These are phyloP conservation scores for Myripristis jacobus DNA, from an alignment of 2,797 vertebrate species.

Conservation along the genomic window DNA sequence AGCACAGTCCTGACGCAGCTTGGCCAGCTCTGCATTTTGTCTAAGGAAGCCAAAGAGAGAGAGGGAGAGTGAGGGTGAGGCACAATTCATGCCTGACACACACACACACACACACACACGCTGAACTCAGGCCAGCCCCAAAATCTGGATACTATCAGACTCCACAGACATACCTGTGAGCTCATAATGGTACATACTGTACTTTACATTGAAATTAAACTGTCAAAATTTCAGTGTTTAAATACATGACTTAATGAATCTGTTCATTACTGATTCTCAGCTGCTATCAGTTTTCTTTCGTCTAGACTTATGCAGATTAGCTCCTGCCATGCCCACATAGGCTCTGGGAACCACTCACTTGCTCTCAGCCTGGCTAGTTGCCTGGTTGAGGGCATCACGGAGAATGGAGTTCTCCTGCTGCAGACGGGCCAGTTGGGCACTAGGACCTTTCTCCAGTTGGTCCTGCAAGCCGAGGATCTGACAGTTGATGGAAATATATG, in stretches of 20 bases:
- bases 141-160: not conserved
- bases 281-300: not conserved
- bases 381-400: slow-evolving; percentile 95
- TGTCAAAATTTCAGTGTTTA: not conserved
- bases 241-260: not conserved
- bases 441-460: slow-evolving; percentile 95
- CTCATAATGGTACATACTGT: not conserved
- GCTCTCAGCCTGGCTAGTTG: slow-evolving; percentile 97
- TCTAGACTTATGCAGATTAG: not conserved
- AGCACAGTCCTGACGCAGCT: slow-evolving; percentile 91
- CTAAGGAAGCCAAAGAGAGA: slow-evolving; percentile 70
- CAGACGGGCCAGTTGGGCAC: slow-evolving; percentile 91
- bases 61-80: slow-evolving; percentile 9
- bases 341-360: slow-evolving; percentile 84
- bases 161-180: not conserved
- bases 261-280: not conserved
- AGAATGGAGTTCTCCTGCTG: slow-evolving; percentile 98
- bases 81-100: slow-evolving; percentile 3
- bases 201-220: not conserved
- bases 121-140: not conserved
- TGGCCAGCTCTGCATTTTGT: slow-evolving; percentile 94
- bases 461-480: slow-evolving; percentile 92
- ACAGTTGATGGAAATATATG: not conserved
- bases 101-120: not conserved
- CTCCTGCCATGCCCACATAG: not conserved